Base-by-base conservation (phyloP, 92 coral and sea anemone species). In the Palythoa caribaeorum region DNA sequence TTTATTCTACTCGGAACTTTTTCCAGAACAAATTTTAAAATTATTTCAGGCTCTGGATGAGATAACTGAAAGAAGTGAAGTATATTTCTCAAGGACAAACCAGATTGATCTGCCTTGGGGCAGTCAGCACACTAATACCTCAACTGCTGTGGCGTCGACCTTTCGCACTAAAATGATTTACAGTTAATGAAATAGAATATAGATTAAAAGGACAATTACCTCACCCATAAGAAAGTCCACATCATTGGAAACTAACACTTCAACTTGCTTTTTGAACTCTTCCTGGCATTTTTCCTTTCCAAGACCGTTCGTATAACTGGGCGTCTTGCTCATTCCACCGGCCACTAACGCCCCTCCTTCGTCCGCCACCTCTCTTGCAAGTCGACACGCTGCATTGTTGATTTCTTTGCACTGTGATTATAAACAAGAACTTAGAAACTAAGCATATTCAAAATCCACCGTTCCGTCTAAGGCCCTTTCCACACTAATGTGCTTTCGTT, bases 311-410 rank as follows among this genome's bases (percentile, higher is more conserved):
- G 44, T 5, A 28, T 76, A 76, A 40, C 80, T 76, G 38, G 39
- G 60, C 16, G 39, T 50, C n/a, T 50, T 76, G 36, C 38, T 13
- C 7, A 76, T 11, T 16, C 80, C 40, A 20, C 80, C 80, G 3
- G 80, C 80, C 17, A 76, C 80, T n/a, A 76, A 2, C 10, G 80
- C 80, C 0, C 10, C 80, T 2, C 80, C 80, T 35, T 76, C 80
- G 19, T 76, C n/a, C 2, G 80, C 80, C 39, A 76, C 80, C 63
- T 76, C 80, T 36, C 65, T 50, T 52, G 80, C 80, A 35, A 76
- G 80, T 76, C 51, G 4, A 76, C 80, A 76, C 9, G 80, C 80
- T 1, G 80, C 80, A 9, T 48, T 52, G 60, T 76, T 76, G 62
- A 76, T 50, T 76, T 36, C 80, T 35, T 47, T 35, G 15, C 80